Percentiles rank a stretch among this genome's conserved stretches.
Evolutionary conservation across 2,113 vertebrate species (phyloP).

Genomic region (Ceyx cyanopectus): DNA sequence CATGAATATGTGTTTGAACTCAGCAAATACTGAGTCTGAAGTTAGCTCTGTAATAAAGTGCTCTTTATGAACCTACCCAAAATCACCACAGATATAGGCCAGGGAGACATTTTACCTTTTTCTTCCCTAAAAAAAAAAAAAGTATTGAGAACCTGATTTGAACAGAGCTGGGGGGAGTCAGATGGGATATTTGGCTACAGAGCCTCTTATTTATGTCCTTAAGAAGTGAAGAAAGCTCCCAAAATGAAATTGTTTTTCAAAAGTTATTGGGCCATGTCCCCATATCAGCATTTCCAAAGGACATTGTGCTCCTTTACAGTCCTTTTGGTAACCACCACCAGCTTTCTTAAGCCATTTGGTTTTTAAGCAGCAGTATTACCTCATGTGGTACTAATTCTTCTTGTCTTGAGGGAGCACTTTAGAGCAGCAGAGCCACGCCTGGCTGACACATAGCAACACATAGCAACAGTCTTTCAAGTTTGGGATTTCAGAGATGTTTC

Average conservation of each 20-base stretch:
- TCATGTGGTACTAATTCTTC: not conserved
- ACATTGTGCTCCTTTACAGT: not conserved
- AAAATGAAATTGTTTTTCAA: not conserved
- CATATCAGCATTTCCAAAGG: not conserved
- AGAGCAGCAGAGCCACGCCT: rapidly evolving
- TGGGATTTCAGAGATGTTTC: slow-evolving; percentile 8
- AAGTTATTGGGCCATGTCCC: not conserved
- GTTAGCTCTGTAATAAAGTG: not conserved
- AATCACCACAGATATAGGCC: not conserved
- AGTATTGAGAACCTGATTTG: not conserved
- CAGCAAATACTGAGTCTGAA: not conserved
- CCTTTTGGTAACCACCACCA: not conserved
- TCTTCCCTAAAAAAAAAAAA: not conserved
- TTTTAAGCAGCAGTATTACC: not conserved
- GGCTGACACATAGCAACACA: rapidly evolving
- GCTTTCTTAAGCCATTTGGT: not conserved
- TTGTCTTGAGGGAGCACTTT: not conserved
- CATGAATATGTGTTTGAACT: not conserved
- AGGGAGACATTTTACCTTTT: not conserved
- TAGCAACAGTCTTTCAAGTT: not conserved
- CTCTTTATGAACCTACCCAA: not conserved
- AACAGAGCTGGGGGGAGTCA: not conserved
- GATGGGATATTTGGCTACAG: not conserved
- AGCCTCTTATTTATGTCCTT: not conserved
- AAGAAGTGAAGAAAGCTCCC: not conserved